Evolutionary conservation across 2,797 vertebrate species (phyloP).

Genomic region (Pagetopsis macropterus): DNA sequence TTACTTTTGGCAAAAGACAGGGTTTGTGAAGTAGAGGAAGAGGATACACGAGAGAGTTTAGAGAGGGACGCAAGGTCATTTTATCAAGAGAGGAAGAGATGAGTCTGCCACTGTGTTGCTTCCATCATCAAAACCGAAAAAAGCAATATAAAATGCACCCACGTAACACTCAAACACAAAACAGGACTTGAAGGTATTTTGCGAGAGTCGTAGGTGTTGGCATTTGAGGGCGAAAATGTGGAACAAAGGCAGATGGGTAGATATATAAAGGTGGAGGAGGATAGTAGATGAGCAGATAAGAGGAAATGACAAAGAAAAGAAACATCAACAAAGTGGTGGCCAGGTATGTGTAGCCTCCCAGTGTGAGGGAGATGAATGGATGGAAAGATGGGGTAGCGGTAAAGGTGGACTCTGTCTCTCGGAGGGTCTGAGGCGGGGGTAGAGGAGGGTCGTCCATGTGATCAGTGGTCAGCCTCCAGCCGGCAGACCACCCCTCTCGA

Average conservation of each 20-base stretch:
- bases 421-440: conserved; percentile 11
- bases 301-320: conserved; percentile 14
- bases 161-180: conserved; percentile 3
- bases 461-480: conserved; percentile 62
- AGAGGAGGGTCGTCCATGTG: conserved; percentile 43
- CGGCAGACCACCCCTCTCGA: conserved; percentile 52
- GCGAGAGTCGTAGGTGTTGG: background rate
- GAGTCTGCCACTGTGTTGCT: background rate
- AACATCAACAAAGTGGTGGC: conserved; percentile 4
- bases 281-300: background rate
- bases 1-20: background rate
- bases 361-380: conserved; percentile 16
- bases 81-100: conserved; percentile 22
- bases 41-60: background rate
- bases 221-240: conserved; percentile 13
- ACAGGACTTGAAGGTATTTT: conserved; percentile 10
- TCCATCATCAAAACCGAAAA: conserved; percentile 44
- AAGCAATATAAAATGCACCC: conserved; percentile 33
- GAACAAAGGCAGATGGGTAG: conserved; percentile 8
- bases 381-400: background rate
- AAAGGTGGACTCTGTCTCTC: conserved; percentile 30
- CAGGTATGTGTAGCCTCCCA: conserved; percentile 17
- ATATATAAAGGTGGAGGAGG: background rate
- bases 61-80: conserved; percentile 3
- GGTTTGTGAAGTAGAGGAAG: background rate